phyloP scores from a whole-genome alignment of 2,888 invertebrate species.

The Drosophila affinis region DNA sequence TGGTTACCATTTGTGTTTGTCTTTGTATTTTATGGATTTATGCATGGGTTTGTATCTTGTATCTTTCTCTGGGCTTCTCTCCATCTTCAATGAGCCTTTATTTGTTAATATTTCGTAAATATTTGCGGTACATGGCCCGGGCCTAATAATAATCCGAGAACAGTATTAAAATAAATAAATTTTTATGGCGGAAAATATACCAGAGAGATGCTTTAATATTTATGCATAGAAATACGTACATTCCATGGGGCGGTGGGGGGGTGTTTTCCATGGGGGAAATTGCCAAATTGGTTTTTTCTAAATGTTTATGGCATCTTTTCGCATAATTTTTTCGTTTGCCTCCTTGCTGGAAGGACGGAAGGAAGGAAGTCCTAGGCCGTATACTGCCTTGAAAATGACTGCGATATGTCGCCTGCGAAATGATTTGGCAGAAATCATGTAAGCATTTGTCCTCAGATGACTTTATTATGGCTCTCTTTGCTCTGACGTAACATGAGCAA shows the following conservation, averaged over 20 bases:
- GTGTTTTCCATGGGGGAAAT: constrained; percentile 55
- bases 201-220: constrained; percentile 26
- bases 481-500: background rate
- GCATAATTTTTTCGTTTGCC: constrained; percentile 12
- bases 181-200: constrained; percentile 32
- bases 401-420: constrained; percentile 25
- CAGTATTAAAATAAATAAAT: constrained; percentile 72
- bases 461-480: constrained; percentile 6
- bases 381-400: constrained; percentile 28
- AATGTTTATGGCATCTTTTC: constrained; percentile 63
- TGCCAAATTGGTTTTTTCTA: constrained; percentile 68
- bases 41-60: constrained; percentile 57
- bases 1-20: constrained; percentile 55
- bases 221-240: constrained; percentile 41
- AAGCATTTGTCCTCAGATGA: constrained; percentile 24
- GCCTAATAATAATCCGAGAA: constrained; percentile 77
- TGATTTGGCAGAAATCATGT: constrained; percentile 31
- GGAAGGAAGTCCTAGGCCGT: constrained; percentile 28
- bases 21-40: constrained; percentile 74
- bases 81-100: constrained; percentile 64
- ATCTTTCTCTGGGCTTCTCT: constrained; percentile 36
- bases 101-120: constrained; percentile 79
- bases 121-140: constrained; percentile 75
- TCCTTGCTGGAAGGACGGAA: constrained; percentile 2
- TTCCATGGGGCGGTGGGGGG: constrained; percentile 12